Base-by-base conservation (phyloP, 2,113 vertebrate genomes). In the Herpetotheres cachinnans region DNA sequence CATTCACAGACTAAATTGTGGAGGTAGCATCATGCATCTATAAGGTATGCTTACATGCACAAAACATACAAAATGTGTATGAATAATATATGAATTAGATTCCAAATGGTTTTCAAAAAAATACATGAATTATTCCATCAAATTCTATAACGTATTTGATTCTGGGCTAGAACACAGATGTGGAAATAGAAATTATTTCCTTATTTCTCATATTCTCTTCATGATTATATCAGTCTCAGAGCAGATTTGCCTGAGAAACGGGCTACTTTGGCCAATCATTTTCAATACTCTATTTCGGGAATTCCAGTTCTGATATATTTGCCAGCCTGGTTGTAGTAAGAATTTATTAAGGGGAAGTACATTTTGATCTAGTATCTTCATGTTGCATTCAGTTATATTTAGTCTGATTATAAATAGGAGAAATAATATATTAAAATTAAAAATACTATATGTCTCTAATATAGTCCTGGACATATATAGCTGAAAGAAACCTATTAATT, bases 361-460 rank as follows among this genome's bases (percentile, higher is more conserved):
- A n/a, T 86, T 94, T 86, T 90, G 29, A 61, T 88, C 34, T 87
- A 89, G 20, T 82, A 30, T 88, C 69, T 89, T 89, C 58, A 19
- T 72, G 27, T 56, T 77, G 17, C 70, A 77, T 83, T 95, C 82
- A 71, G 70, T 92, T 95, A 74, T 79, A 85, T 90, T 89, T 95
- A 87, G 54, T 58, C 42, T 73, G 20, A 82, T 70, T 76, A 89
- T 88, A 67, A 87, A 82, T 71, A 10, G 30, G 32, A 71, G 17
- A 78, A 86, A 87, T 66, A 46, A 81, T 89, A 32, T 56, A 25
- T 89, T 90, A 52, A 62, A 83, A 67, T 71, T 21, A 72, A 94
- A 91, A 86, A 59, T 69, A 21, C 32, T 65, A 2, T 47, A 30
- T 81, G 34, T 54, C 65, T 54, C 34, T 78, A 26, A n/a, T 36